Percentiles rank a stretch among this genome's conserved stretches.
These are phyloP conservation scores for Papilio dardanus DNA, from an alignment of 1,140 invertebrate species.

Conservation along the genomic window DNA sequence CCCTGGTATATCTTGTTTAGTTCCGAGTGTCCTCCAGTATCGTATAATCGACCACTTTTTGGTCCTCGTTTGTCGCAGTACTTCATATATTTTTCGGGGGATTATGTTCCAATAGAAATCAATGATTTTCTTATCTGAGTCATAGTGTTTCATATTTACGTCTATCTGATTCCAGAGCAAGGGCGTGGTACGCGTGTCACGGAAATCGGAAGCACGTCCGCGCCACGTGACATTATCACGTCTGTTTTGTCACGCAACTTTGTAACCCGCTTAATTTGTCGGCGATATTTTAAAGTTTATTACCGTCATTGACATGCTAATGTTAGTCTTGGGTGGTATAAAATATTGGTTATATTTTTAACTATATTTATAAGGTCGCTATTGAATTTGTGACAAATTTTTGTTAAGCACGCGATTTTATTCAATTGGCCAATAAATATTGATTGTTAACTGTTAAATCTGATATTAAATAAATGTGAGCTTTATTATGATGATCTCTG, in stretches of 20 bases:
- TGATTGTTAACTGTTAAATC: not conserved
- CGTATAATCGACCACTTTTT: no score
- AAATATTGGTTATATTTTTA: no score
- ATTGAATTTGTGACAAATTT: conserved; percentile 7
- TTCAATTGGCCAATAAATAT: not conserved
- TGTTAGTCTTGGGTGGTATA: not conserved
- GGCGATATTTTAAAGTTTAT: conserved; percentile 26
- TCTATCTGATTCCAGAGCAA: conserved; percentile 45
- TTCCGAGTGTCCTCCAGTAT: no score
- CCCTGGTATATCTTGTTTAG: no score
- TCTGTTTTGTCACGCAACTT: conserved; percentile 51
- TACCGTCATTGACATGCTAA: not conserved
- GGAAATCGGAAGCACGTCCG: conserved; percentile 55
- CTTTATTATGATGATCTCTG: not conserved
- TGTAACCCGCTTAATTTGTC: conserved; percentile 56
- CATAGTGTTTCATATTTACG: conserved; percentile 27
- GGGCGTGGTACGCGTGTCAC: conserved; percentile 50
- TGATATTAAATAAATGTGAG: not conserved
- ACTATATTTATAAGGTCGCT: conserved; percentile 1
- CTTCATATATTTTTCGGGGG: no score
- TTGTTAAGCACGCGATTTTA: conserved; percentile 1
- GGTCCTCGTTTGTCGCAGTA: no score
- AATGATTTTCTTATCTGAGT: not conserved
- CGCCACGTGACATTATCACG: conserved; percentile 61
- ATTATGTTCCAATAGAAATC: not conserved